Percentiles rank a stretch among this genome's conserved stretches.
These are phyloP conservation scores for Bombyx mori DNA, from an alignment of 1,140 invertebrate species.

Conservation along the genomic window DNA sequence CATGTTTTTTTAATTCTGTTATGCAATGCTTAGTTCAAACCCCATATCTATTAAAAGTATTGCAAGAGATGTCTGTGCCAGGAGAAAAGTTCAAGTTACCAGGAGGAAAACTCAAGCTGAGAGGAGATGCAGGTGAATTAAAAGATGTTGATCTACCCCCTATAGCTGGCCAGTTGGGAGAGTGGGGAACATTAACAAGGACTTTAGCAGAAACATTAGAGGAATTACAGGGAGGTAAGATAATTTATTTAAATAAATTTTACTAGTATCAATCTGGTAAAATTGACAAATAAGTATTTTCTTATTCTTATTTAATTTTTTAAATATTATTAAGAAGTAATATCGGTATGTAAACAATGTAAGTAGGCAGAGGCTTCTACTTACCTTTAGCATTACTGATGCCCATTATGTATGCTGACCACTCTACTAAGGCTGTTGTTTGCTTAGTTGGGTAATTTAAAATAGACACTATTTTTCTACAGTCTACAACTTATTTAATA, in stretches of 20 bases:
- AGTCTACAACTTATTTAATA: too few species aligned
- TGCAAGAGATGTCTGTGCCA: constrained; percentile 78
- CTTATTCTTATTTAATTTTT: too few species aligned
- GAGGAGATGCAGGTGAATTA: constrained; percentile 38
- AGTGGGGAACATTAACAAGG: constrained; percentile 80
- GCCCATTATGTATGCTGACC: too few species aligned
- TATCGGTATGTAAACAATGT: too few species aligned
- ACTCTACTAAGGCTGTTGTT: too few species aligned
- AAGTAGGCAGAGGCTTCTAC: too few species aligned
- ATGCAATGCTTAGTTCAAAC: constrained; percentile 93
- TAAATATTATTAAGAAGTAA: too few species aligned
- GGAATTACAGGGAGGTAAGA: constrained; percentile 74
- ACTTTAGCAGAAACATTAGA: constrained; percentile 78
- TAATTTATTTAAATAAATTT: neutral
- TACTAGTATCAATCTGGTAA: too few species aligned
- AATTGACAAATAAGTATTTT: too few species aligned
- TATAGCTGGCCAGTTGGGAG: constrained; percentile 78
- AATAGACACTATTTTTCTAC: too few species aligned
- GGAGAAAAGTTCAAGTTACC: constrained; percentile 79
- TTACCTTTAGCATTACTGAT: too few species aligned
- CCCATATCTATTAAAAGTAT: constrained; percentile 80
- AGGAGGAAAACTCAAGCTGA: constrained; percentile 76
- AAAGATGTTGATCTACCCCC: constrained; percentile 71
- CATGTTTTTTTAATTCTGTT: constrained; percentile 97
- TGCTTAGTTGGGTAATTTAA: too few species aligned